Evolutionary conservation across 1,140 invertebrate genomes (phyloP), one percentile per base, ranked within the genome.

Genomic region (Pygmarrhopalites habei): DNA sequence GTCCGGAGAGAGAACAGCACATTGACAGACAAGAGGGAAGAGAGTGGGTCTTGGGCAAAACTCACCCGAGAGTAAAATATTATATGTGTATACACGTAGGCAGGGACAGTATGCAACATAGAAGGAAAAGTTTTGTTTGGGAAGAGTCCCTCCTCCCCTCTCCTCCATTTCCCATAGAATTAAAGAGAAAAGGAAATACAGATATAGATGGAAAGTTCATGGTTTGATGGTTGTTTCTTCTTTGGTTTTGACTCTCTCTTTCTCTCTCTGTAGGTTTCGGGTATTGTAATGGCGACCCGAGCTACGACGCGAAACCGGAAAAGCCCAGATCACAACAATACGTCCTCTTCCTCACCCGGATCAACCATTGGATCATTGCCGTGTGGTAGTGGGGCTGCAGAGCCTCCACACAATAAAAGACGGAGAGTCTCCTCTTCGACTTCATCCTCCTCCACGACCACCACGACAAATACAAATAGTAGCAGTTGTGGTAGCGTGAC

Each of bases 281-380:
- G 10, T 4, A 56, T 56, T 56, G 53, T 56, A 17, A 66, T 66
- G 64, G 64, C 59, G 32, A 66, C 64, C 32, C 59, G 64, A 39
- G 64, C 64, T 55, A 66, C 62, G 64, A 62, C 64, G 60, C 58
- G 58, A 46, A 65, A 60, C 58, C 58, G 64, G 64, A 65, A 64
- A 57, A 60, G 58, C 58, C 59, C 64, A 53, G 64, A 66, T 58
- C 59, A 65, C 58, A 66, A 62, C 55, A 58, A 49, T 26, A 44
- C 64, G n/a, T 60, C 63, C 47, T 66, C 64, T 26, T 53, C 60
- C 29, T 41, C 49, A 53, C 43, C 55, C 39, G 63, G 57, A 43
- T 59, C 62, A 59, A 39, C 62, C 62, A 64, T 59, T 30, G 62
- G 56, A 65, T 60, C 64, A 58, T 66, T 46, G 44, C 64, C 52